phyloP scores from a whole-genome alignment of 2,888 invertebrate genomes.

The Ornithoptera alexandrae region DNA sequence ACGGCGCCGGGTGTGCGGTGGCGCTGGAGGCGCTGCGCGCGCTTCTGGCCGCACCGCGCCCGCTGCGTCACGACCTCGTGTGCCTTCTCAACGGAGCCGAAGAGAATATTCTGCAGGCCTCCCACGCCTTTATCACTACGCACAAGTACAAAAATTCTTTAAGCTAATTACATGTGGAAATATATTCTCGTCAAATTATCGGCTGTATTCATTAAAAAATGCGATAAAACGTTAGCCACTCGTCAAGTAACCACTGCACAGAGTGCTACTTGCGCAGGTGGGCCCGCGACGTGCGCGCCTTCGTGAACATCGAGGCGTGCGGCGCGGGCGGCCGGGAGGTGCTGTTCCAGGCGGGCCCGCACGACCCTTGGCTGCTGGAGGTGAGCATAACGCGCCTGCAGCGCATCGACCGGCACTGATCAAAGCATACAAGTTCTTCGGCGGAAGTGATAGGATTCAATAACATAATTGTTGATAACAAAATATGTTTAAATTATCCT shows the following conservation, averaged over 20 bases:
- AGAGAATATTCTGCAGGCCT: slow-evolving; percentile 91
- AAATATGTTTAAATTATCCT: too few relatives aligned
- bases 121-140: slow-evolving; percentile 94
- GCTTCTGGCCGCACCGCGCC: slow-evolving; percentile 77
- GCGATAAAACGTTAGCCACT: too few relatives aligned
- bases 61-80: slow-evolving; percentile 87
- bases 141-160: slow-evolving; percentile 77
- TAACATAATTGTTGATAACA: too few relatives aligned
- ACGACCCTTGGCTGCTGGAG: slow-evolving; percentile 83
- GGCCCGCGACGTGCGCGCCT: slow-evolving; percentile 85
- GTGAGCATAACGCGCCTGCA: slow-evolving; percentile 38
- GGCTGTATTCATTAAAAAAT: background rate
- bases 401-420: background rate
- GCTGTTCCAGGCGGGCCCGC: slow-evolving; percentile 91
- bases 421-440: background rate
- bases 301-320: slow-evolving; percentile 93
- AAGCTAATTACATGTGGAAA: background rate
- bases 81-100: slow-evolving; percentile 95
- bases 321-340: slow-evolving; percentile 93
- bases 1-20: slow-evolving; percentile 92
- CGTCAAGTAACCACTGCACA: too few relatives aligned
- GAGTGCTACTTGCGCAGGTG: slow-evolving; percentile 66
- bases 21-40: slow-evolving; percentile 90
- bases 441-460: too few relatives aligned
- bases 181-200: background rate